phyloP scores from a whole-genome alignment of 1,140 invertebrate genomes.

The Cotesia vestalis region DNA sequence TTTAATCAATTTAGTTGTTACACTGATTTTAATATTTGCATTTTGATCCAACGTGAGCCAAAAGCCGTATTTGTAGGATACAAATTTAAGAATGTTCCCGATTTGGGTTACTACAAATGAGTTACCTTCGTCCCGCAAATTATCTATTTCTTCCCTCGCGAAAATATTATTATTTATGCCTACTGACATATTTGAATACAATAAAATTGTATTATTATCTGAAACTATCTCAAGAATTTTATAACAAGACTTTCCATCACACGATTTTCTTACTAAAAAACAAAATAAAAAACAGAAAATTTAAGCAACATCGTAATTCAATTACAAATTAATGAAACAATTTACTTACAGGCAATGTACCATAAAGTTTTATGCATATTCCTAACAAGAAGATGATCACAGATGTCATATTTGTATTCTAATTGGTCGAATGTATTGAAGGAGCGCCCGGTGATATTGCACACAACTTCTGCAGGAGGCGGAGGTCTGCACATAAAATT shows the following conservation, averaged over 20 bases:
- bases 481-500: conserved; percentile 73
- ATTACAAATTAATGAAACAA: not conserved
- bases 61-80: conserved; percentile 76
- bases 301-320: not conserved
- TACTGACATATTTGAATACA: conserved; percentile 73
- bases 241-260: conserved; percentile 66
- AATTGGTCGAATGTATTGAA: conserved; percentile 82
- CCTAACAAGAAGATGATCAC: conserved; percentile 79
- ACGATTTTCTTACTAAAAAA: conserved; percentile 73
- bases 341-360: conserved; percentile 71
- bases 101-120: conserved; percentile 74
- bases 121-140: conserved; percentile 71
- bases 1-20: conserved; percentile 69
- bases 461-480: conserved; percentile 70
- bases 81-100: conserved; percentile 74
- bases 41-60: conserved; percentile 75
- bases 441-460: conserved; percentile 77
- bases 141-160: conserved; percentile 73
- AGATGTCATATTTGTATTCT: conserved; percentile 81
- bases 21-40: conserved; percentile 76
- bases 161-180: conserved; percentile 74
- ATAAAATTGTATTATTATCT: conserved; percentile 67
- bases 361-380: conserved; percentile 73
- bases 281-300: conserved; percentile 19
- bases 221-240: conserved; percentile 70